Base-by-base conservation (phyloP, 2,797 vertebrate species). In the Darevskia nairensis region DNA sequence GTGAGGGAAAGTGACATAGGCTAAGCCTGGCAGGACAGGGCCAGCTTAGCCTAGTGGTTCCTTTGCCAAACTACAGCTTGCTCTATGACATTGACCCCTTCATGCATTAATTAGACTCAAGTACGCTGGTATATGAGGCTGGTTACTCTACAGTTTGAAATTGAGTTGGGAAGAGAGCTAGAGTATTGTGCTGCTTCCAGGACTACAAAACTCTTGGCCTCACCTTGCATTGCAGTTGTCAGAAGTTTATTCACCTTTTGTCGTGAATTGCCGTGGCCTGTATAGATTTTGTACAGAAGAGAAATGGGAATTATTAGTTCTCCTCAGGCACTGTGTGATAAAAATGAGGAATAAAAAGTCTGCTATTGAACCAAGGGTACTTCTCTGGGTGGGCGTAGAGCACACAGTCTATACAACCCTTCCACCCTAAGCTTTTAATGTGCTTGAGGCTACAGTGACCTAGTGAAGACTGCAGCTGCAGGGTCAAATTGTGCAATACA, bases 391-490 rank as follows among this genome's bases (percentile, higher is more conserved):
- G 23, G 44, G 50, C 50, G 29, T 35, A 5, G 61, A 71, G n/a
- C 75, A 78, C 66, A 3, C 59, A 88, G 46, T 23, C n/a, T 15
- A 0, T 80, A 17, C 15, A 59, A 1, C 25, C 44, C 82, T 2
- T 0, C 6, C 35, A 32, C 35, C 68, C 27, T 32, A 21, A 39
- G 15, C 29, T 41, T 35, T n/a, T n/a, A 41, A 17, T 69, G 35
- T 44, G 27, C 44, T 32, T 76, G 41, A 81, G 32, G 39, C 44
- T 76, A 68, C 35, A 80, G 41, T 72, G 46, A 44, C 88, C 78
- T 80, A 64, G 82, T 72, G 80, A 88, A 71, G 39, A 80, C 55
- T 32, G 85, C 41, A 68, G 76, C 68, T 74, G 59, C 50, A n/a
- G 8, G n/a, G 32, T 81, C 15, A 15, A 46, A 46, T 6, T 61